Evolutionary conservation across 1,140 invertebrate genomes (phyloP).

Genomic region (Cardiocondyla obscurior): DNA sequence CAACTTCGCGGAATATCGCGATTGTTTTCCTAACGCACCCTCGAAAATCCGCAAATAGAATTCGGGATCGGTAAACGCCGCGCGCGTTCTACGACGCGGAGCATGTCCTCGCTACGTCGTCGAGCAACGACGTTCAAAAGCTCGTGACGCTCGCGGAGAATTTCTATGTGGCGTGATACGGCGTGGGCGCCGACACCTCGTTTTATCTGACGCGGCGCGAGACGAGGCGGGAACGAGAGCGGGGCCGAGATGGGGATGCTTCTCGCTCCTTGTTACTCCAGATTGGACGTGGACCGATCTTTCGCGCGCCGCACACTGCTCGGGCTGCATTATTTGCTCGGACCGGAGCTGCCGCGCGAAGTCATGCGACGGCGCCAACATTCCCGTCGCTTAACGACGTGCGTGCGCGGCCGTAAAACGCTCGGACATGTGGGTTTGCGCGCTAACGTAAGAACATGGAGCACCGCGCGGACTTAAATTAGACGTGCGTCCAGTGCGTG

Average conservation of each 20-base stretch:
- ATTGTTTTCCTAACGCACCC: too few species aligned
- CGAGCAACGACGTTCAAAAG: not conserved
- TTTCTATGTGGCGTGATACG: conserved; percentile 10
- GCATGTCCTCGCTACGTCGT: too few species aligned
- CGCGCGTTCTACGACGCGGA: not conserved
- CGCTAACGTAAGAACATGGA: conserved; percentile 19
- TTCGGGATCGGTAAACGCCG: not conserved
- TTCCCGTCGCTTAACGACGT: conserved; percentile 72
- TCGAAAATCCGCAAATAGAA: not conserved
- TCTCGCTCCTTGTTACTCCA: conserved; percentile 30
- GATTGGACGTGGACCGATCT: conserved; percentile 30
- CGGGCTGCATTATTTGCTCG: conserved; percentile 19
- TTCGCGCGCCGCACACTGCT: conserved; percentile 38
- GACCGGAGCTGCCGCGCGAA: conserved; percentile 1
- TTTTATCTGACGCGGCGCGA: conserved; percentile 9
- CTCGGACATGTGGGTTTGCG: not conserved
- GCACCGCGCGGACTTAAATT: conserved; percentile 19
- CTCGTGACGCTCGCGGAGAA: not conserved
- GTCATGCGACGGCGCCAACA: conserved; percentile 74
- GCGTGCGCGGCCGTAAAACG: conserved; percentile 66
- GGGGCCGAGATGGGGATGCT: not conserved
- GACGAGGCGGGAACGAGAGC: not conserved
- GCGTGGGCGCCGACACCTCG: conserved; percentile 44
- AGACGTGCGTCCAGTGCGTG: not conserved
- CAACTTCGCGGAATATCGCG: too few species aligned